Evolutionary conservation across 2,797 vertebrate species (phyloP).

Genomic region (Anas capensis): DNA sequence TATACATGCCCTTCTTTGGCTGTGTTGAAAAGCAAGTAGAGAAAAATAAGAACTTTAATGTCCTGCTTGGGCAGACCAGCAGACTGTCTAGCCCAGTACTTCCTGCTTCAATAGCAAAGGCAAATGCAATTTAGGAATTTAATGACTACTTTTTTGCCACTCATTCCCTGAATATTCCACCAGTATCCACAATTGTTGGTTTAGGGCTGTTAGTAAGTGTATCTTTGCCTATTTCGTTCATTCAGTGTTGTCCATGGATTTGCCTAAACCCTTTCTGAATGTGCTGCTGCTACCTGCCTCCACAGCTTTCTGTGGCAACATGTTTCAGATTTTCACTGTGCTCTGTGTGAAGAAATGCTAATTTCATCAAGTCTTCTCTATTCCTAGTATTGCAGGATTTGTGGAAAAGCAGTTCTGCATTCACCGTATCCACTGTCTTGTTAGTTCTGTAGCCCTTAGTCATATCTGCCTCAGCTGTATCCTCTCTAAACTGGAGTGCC

Average conservation of each 20-base stretch:
- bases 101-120: neutral
- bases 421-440: accelerated
- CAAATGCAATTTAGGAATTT: neutral
- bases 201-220: neutral
- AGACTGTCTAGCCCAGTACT: neutral
- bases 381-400: neutral
- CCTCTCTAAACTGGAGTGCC: neutral
- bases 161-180: neutral
- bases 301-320: neutral
- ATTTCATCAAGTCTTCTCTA: neutral
- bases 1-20: neutral
- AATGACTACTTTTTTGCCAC: neutral
- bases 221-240: neutral
- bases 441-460: neutral
- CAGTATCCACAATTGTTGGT: neutral
- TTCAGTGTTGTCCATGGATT: neutral
- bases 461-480: neutral
- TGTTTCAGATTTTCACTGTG: neutral
- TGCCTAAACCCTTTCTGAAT: neutral
- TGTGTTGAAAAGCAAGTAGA: neutral
- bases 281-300: neutral
- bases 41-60: neutral
- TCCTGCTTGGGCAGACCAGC: neutral
- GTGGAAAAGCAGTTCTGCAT: neutral
- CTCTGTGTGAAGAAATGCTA: neutral